phyloP scores from a whole-genome alignment of 2,113 vertebrate species.

The Sylvicapra grimmia region DNA sequence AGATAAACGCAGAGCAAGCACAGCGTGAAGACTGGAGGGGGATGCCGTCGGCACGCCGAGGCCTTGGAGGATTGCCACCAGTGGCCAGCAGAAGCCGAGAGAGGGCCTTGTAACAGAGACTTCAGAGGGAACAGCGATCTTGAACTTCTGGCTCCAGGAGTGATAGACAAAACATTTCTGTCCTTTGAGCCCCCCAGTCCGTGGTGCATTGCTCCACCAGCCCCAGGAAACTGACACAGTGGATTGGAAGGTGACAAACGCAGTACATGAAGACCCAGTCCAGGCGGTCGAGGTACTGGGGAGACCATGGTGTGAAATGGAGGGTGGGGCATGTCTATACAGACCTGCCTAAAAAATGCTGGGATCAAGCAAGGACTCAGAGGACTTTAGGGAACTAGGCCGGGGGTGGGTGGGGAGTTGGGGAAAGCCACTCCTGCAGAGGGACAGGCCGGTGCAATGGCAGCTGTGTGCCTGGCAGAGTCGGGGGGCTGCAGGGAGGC shows the following conservation, averaged over 20 bases:
- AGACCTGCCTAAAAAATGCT: not conserved
- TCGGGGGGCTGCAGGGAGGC: rapidly evolving
- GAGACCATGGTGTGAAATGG: rapidly evolving
- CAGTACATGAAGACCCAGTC: rapidly evolving
- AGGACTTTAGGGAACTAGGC: too few species aligned
- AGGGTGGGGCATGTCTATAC: rapidly evolving
- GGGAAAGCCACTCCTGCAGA: not conserved
- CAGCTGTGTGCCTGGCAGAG: too few species aligned
- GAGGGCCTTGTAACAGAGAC: not conserved
- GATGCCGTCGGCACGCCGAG: rapidly evolving
- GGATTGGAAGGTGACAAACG: not conserved
- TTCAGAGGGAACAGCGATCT: not conserved
- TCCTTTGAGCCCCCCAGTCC: rapidly evolving
- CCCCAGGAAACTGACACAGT: not conserved
- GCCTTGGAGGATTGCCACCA: rapidly evolving
- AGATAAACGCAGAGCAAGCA: rapidly evolving
- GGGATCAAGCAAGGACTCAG: rapidly evolving
- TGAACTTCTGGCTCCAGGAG: rapidly evolving
- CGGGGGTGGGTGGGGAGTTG: not conserved
- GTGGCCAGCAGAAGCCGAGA: not conserved
- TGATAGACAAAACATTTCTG: not conserved
- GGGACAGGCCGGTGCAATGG: not conserved
- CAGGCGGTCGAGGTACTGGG: not conserved
- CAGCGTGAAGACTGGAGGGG: not conserved
- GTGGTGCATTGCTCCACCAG: not conserved